These are phyloP conservation scores for Aleiodes alternator DNA, from an alignment of 2,888 invertebrate genomes.

Conservation along the genomic window DNA sequence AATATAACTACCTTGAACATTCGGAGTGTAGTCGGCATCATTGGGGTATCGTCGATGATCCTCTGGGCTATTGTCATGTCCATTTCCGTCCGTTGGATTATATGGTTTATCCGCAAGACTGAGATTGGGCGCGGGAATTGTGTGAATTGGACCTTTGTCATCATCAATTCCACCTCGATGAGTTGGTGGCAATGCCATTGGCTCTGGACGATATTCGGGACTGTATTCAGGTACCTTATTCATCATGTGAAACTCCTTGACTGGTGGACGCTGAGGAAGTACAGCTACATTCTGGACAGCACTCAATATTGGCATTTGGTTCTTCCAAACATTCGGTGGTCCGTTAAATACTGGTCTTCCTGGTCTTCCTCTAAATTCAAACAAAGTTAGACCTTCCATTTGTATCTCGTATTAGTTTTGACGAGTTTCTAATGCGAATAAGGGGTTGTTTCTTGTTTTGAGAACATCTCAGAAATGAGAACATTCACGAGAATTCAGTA, in stretches of 20 bases:
- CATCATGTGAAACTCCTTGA: slow-evolving; percentile 68
- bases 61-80: slow-evolving; percentile 52
- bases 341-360: slow-evolving; percentile 62
- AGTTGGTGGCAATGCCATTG: slow-evolving; percentile 60
- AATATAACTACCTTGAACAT: slow-evolving; percentile 23
- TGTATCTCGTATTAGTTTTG: background rate
- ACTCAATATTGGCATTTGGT: slow-evolving; percentile 61
- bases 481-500: too few species aligned
- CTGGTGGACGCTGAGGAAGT: slow-evolving; percentile 65
- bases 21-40: slow-evolving; percentile 15
- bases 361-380: slow-evolving; percentile 10
- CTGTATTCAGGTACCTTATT: slow-evolving; percentile 67
- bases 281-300: slow-evolving; percentile 60
- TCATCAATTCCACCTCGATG: slow-evolving; percentile 67
- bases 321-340: slow-evolving; percentile 60
- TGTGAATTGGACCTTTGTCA: slow-evolving; percentile 86
- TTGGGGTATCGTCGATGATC: slow-evolving; percentile 14
- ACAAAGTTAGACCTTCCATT: slow-evolving; percentile 4
- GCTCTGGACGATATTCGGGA: slow-evolving; percentile 63
- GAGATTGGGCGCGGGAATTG: slow-evolving; percentile 90
- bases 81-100: slow-evolving; percentile 73
- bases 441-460: too few species aligned
- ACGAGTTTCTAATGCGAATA: too few species aligned
- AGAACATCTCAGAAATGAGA: too few species aligned
- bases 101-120: slow-evolving; percentile 81